These are phyloP conservation scores for Elachura formosa DNA, from an alignment of 2,113 vertebrate genomes.

Conservation along the genomic window DNA sequence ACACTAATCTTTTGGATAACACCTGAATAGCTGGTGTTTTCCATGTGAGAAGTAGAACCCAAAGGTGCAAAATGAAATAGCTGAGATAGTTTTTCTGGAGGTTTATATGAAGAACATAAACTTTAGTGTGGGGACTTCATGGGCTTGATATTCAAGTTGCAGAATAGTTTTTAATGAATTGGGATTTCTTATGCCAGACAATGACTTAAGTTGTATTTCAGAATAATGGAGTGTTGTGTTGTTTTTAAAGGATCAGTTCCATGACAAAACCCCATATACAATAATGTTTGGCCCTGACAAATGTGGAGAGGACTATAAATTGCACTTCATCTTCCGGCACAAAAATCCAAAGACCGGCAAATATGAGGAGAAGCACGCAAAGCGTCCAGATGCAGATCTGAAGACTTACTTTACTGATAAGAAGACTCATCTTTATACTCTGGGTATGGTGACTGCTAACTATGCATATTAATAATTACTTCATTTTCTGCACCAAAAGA, in stretches of 20 bases:
- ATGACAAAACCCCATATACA: conserved; percentile 93
- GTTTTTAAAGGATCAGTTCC: conserved; percentile 84
- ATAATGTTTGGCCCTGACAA: conserved; percentile 99
- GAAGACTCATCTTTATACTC: conserved; percentile 94
- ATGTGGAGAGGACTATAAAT: conserved; percentile 96
- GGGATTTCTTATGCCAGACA: background rate
- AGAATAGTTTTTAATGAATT: background rate
- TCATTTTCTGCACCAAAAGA: background rate
- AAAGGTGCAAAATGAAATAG: background rate
- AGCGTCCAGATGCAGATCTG: conserved; percentile 90
- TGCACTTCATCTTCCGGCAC: conserved; percentile 98
- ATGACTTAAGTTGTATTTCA: background rate
- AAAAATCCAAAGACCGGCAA: conserved; percentile 92
- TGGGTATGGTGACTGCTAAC: conserved; percentile 69
- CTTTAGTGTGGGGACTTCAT: background rate
- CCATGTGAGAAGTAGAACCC: background rate
- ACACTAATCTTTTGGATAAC: background rate
- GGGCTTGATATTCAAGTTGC: background rate
- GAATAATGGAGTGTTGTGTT: background rate
- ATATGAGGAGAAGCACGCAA: conserved; percentile 94
- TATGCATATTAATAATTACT: background rate
- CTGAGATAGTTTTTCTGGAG: background rate
- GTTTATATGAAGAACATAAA: background rate
- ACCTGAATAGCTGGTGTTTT: background rate
- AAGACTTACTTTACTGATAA: conserved; percentile 94